Base-by-base conservation (phyloP, 2,113 vertebrate genomes). In the Chloropsis cyanopogon region DNA sequence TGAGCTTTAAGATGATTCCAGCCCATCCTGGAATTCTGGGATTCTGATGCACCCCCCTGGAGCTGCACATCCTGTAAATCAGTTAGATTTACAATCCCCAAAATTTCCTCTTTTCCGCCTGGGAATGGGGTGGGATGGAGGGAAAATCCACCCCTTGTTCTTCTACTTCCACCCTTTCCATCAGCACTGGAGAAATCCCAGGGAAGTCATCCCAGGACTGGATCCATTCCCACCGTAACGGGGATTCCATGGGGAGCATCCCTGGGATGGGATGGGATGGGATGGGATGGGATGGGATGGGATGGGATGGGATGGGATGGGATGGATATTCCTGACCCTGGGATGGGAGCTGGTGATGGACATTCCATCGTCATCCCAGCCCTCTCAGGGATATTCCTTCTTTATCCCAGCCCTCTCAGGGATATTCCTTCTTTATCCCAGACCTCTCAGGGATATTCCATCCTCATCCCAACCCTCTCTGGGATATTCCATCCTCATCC, bases 121-220 rank as follows among this genome's bases (percentile, higher is more conserved):
- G 3, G 5, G 59, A 79, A 46, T 7, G 23, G 11, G 20, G 6
- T 0, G 2, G 56, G n/a, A 49, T 23, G 49, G 57, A 68, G 37
- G 37, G 24, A 56, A 59, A 33, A 64, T 4, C 11, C 31, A 9
- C 15, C 77, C 17, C 22, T 33, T 4, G 0, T 56, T 17, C 14
- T 80, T 33, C 35, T 12, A 20, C 33, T 46, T 65, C 14, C 2
- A 1, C 59, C 10, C 12, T 59, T 14, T 50, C 35, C 44, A 11
- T 35, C 0, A 0, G 2, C 5, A 1, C 56, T 0, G 0, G 33
- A n/a, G 16, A 52, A 59, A 46, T 57, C 23, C 18, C 3, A 21
- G 35, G 57, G 56, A 90, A 17, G 6, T 57, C 77, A 47, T 89
- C 73, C 3, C 4, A 4, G 66, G 41, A 20, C 63, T 93, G 64